Conservation (phyloP, 2,113 vertebrate genomes). For the Chlamydotis undulata region DNA sequence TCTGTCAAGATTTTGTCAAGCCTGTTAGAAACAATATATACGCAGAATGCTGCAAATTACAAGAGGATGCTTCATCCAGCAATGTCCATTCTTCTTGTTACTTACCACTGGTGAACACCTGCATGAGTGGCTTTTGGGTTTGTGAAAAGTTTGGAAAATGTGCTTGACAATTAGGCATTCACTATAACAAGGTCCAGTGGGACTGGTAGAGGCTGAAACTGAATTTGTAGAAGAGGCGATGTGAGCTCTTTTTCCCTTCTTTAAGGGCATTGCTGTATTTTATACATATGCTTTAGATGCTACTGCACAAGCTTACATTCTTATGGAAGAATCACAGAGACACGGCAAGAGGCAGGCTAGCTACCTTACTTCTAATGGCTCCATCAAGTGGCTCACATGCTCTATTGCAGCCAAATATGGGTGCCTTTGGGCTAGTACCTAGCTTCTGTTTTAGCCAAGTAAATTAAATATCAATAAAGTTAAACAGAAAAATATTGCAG, state of each 20-base stretch:
- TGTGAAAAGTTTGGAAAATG: not conserved
- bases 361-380: not conserved
- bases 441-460: not conserved
- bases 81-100: not conserved
- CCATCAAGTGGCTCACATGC: slow-evolving; percentile 2
- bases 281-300: not conserved
- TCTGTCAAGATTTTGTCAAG: not conserved
- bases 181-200: not conserved
- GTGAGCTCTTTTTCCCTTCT: not conserved
- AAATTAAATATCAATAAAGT: not conserved
- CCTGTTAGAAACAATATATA: not conserved
- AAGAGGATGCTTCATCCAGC: not conserved
- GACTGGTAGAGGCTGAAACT: not conserved
- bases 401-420: not conserved
- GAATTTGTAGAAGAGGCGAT: not conserved
- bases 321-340: not conserved
- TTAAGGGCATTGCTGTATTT: not conserved
- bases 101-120: not conserved
- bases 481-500: not conserved
- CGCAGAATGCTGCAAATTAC: rapidly evolving
- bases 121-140: not conserved
- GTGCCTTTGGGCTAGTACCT: not conserved
- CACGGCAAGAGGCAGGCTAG: not conserved
- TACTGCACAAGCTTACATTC: not conserved
- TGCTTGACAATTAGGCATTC: not conserved